Evolutionary conservation across 2,888 invertebrate species (phyloP).

Genomic region (Drosophila greeni): DNA sequence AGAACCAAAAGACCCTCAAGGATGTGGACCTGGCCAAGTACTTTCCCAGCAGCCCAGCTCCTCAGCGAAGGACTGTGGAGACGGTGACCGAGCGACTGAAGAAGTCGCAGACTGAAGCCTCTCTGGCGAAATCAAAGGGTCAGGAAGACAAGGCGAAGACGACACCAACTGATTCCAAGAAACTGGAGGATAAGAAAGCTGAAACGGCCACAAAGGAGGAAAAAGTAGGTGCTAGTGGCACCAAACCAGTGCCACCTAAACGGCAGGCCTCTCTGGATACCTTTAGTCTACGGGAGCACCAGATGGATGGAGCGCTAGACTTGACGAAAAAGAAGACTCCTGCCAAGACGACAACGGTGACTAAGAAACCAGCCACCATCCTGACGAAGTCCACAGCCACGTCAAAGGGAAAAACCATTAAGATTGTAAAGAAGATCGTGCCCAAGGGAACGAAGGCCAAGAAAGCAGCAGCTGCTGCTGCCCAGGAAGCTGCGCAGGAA

Average conservation of each 20-base stretch:
- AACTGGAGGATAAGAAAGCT: background rate
- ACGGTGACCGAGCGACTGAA: slow-evolving; percentile 74
- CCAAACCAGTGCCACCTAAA: slow-evolving; percentile 47
- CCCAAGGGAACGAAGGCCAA: slow-evolving; percentile 75
- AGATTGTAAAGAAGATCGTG: slow-evolving; percentile 75
- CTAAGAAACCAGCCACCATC: slow-evolving; percentile 11
- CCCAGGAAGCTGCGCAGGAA: slow-evolving; percentile 38
- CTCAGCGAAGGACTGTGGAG: slow-evolving; percentile 72
- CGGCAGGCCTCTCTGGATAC: slow-evolving; percentile 59
- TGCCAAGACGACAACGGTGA: slow-evolving; percentile 9
- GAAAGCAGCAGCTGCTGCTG: slow-evolving; percentile 49
- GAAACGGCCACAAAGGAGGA: background rate
- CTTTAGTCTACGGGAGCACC: slow-evolving; percentile 77
- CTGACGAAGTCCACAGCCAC: slow-evolving; percentile 53
- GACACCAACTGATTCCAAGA: background rate
- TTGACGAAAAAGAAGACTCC: slow-evolving; percentile 66
- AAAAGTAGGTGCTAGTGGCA: slow-evolving; percentile 12
- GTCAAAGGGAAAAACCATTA: slow-evolving; percentile 63
- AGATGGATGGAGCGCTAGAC: slow-evolving; percentile 78
- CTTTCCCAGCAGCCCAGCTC: slow-evolving; percentile 77
- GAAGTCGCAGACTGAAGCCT: slow-evolving; percentile 71
- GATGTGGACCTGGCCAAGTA: slow-evolving; percentile 78
- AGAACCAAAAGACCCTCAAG: slow-evolving; percentile 78
- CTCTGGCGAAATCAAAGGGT: slow-evolving; percentile 31
- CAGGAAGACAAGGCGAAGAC: slow-evolving; percentile 6